Percentiles rank a stretch among this genome's conserved stretches.
These are phyloP conservation scores for Microplitis manilae DNA, from an alignment of 2,888 invertebrate species.

Conservation along the genomic window DNA sequence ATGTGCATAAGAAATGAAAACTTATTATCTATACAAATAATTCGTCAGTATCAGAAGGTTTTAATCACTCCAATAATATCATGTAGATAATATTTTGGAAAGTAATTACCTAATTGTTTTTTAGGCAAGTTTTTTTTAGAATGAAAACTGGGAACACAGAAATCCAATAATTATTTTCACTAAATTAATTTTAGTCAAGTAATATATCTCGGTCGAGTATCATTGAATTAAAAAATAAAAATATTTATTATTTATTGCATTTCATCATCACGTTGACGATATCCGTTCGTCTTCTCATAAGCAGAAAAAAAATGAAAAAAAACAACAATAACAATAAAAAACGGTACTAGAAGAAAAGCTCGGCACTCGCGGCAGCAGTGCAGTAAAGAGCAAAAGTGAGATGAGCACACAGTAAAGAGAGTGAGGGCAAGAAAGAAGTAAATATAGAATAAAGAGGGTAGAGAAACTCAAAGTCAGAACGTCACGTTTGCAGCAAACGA, in stretches of 20 bases:
- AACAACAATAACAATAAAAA: background rate
- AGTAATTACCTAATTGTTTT: no score
- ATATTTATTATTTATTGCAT: background rate
- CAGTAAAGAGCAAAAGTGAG: background rate
- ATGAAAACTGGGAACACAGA: no score
- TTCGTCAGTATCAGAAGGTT: no score
- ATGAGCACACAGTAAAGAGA: background rate
- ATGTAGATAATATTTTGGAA: no score
- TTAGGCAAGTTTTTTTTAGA: no score
- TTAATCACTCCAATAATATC: no score
- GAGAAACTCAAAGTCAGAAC: conserved; percentile 59
- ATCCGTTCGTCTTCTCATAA: background rate
- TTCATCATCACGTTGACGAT: background rate
- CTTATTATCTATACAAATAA: no score
- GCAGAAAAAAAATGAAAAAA: background rate
- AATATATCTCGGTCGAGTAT: background rate
- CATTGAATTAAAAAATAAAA: background rate
- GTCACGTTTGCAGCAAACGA: conserved; percentile 71
- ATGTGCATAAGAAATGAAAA: no score
- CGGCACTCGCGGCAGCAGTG: background rate
- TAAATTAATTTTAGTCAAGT: no score
- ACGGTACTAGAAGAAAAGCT: background rate
- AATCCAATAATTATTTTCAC: no score
- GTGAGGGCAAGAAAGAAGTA: background rate
- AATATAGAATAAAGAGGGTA: background rate